Conservation (phyloP, 2,888 invertebrate genomes). For the Synanthedon myopaeformis region DNA sequence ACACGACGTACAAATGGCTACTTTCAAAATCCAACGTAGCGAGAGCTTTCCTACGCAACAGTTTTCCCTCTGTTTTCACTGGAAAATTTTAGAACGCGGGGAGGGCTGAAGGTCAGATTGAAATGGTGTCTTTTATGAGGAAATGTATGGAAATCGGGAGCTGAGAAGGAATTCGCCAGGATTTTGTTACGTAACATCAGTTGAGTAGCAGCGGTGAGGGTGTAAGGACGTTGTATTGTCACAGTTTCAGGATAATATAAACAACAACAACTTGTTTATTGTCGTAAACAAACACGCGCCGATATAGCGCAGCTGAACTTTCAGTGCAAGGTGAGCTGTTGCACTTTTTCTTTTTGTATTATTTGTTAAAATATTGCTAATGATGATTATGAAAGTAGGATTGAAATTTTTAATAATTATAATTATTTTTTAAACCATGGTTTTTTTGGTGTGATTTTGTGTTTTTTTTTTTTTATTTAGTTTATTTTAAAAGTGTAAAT, state of each 20-base stretch:
- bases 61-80: neutral
- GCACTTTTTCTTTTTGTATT: too few species aligned
- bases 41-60: constrained; percentile 15
- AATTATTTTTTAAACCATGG: too few species aligned
- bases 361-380: too few species aligned
- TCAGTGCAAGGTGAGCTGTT: constrained; percentile 2
- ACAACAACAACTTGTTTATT: constrained; percentile 65
- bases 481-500: too few species aligned
- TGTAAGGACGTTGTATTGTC: constrained; percentile 31
- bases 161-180: constrained; percentile 47
- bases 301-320: constrained; percentile 1
- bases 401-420: too few species aligned
- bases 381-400: too few species aligned
- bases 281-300: constrained; percentile 47
- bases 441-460: too few species aligned
- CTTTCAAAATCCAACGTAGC: constrained; percentile 18
- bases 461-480: too few species aligned
- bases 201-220: constrained; percentile 35
- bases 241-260: constrained; percentile 36
- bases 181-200: constrained; percentile 62
- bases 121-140: neutral
- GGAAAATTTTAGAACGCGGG: neutral
- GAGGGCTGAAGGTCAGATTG: neutral
- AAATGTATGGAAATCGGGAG: constrained; percentile 30
- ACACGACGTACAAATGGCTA: constrained; percentile 22